These are phyloP conservation scores for Agrochola lota DNA, from an alignment of 2,888 invertebrate genomes.

Conservation along the genomic window DNA sequence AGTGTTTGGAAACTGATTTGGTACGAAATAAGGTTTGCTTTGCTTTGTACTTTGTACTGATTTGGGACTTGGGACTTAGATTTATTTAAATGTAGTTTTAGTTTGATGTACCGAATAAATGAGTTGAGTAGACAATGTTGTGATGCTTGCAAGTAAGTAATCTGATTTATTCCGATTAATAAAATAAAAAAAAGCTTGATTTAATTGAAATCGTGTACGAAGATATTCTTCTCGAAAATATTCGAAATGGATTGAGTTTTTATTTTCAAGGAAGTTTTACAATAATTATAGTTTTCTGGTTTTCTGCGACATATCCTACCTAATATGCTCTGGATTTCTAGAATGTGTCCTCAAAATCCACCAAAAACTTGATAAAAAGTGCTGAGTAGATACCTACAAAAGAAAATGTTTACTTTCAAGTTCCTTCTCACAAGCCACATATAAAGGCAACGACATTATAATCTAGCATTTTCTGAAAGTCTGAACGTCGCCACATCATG, in stretches of 20 bases:
- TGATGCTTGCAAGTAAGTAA: background rate
- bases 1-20: slow-evolving; percentile 63
- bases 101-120: slow-evolving; percentile 6
- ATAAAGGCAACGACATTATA: slow-evolving; percentile 55
- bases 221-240: background rate
- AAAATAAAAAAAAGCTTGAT: background rate
- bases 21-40: slow-evolving; percentile 38
- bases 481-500: slow-evolving; percentile 63
- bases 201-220: background rate
- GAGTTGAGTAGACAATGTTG: background rate
- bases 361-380: background rate
- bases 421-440: slow-evolving; percentile 20
- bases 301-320: background rate
- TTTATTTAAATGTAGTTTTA: no score
- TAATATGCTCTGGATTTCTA: background rate
- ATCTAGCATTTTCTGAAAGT: slow-evolving; percentile 53
- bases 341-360: background rate
- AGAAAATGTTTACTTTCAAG: slow-evolving; percentile 37
- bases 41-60: slow-evolving; percentile 30
- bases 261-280: background rate
- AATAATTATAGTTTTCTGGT: background rate
- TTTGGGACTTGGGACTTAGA: slow-evolving; percentile 14
- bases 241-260: background rate
- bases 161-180: background rate
- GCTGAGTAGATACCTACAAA: background rate